Evolutionary conservation across 1,140 invertebrate genomes (phyloP).

Genomic region (Leptonema lineaticorne): DNA sequence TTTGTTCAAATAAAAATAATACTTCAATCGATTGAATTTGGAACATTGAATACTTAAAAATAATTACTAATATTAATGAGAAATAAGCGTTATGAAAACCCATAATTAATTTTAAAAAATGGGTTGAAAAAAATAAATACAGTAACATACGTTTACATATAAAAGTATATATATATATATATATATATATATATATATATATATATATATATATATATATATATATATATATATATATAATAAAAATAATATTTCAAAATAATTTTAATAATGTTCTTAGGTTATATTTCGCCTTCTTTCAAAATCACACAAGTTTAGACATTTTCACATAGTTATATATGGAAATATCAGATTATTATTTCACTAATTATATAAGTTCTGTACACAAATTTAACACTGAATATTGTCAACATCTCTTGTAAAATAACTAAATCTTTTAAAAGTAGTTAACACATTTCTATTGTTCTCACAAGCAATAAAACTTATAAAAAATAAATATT

Average conservation of each 20-base stretch:
- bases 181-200: too few species aligned
- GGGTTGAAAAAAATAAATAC: too few species aligned
- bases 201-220: too few species aligned
- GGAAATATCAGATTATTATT: too few species aligned
- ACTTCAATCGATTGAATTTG: too few species aligned
- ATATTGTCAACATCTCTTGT: neutral
- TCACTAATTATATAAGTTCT: neutral
- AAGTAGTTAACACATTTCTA: conserved; percentile 17
- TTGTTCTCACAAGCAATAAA: conserved; percentile 3
- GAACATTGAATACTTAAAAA: too few species aligned
- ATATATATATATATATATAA: neutral
- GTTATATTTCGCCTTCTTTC: neutral
- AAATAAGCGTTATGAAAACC: too few species aligned
- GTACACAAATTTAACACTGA: conserved; percentile 13
- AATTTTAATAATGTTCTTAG: neutral
- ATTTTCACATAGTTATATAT: neutral
- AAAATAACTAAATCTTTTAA: conserved; percentile 21
- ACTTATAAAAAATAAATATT: conserved; percentile 17
- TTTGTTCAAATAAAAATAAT: too few species aligned
- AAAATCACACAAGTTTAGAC: neutral
- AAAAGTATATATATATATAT: too few species aligned
- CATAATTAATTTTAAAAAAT: too few species aligned
- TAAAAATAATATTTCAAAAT: neutral
- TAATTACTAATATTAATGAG: too few species aligned
- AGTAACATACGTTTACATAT: too few species aligned